phyloP scores from a whole-genome alignment of 2,797 vertebrate genomes.

The Gastrophryne carolinensis region DNA sequence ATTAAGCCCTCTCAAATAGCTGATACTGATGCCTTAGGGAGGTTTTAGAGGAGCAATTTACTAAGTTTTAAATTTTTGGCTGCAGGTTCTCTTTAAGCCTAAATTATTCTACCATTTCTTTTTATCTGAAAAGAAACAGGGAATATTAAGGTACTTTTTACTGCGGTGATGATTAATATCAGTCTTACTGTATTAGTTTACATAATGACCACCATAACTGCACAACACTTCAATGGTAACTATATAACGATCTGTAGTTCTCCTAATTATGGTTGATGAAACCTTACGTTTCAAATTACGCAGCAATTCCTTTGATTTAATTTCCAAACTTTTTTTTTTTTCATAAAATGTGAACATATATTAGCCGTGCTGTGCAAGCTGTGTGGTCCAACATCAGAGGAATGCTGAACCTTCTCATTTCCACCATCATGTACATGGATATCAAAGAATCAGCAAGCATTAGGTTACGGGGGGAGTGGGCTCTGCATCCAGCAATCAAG shows the following conservation, averaged over 20 bases:
- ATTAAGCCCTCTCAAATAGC: too few species aligned
- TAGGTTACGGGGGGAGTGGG: not conserved
- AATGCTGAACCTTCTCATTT: conserved; percentile 30
- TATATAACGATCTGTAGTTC: conserved; percentile 4
- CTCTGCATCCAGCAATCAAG: conserved; percentile 24
- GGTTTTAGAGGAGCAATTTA: too few species aligned
- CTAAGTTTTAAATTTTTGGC: too few species aligned
- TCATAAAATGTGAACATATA: conserved; percentile 25
- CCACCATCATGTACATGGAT: conserved; percentile 16
- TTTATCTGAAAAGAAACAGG: not conserved
- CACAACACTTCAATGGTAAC: not conserved
- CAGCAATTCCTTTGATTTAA: conserved; percentile 39
- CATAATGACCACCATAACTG: conserved; percentile 31
- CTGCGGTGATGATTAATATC: conserved; percentile 12
- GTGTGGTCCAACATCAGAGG: conserved; percentile 49
- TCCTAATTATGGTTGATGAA: conserved; percentile 35
- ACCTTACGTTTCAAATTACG: conserved; percentile 26
- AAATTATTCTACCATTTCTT: not conserved
- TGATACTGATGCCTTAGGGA: too few species aligned
- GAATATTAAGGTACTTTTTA: conserved; percentile 16
- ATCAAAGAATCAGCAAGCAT: not conserved
- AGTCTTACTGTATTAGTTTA: not conserved
- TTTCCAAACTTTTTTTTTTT: not conserved
- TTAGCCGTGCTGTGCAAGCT: conserved; percentile 32
- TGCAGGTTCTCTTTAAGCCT: too few species aligned